These are phyloP conservation scores for Hystrix cristata DNA, from an alignment of 2,113 vertebrate species.

Conservation along the genomic window DNA sequence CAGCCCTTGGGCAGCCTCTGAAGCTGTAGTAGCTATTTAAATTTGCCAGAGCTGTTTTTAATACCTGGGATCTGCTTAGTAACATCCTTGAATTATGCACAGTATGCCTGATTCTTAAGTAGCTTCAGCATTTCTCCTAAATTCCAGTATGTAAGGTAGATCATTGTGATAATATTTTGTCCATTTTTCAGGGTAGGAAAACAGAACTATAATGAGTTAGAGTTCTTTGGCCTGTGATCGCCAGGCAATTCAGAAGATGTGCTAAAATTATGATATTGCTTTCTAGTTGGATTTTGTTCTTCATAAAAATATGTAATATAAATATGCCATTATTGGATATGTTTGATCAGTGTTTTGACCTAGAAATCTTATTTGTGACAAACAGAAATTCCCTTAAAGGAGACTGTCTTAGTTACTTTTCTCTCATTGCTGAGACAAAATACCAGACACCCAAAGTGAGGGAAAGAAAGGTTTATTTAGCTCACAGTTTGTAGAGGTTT, in stretches of 20 bases:
- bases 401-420: no score
- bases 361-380: not conserved
- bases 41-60: not conserved
- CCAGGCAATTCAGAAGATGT: not conserved
- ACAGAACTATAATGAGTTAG: not conserved
- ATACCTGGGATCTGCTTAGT: not conserved
- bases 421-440: no score
- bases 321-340: not conserved
- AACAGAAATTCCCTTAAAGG: not conserved
- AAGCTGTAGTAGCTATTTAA: conserved; percentile 9
- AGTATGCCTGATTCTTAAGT: not conserved
- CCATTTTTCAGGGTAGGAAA: not conserved
- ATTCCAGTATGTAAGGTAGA: not conserved
- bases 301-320: not conserved
- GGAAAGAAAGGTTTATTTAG: no score
- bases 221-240: not conserved
- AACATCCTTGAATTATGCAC: not conserved
- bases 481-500: no score
- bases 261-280: not conserved
- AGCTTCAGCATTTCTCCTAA: not conserved
- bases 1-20: not conserved
- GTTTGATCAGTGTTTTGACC: not conserved
- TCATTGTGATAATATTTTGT: not conserved
- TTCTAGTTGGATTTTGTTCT: not conserved
- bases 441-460: no score